These are phyloP conservation scores for Pampus argenteus DNA, from an alignment of 2,797 vertebrate species.

Conservation along the genomic window DNA sequence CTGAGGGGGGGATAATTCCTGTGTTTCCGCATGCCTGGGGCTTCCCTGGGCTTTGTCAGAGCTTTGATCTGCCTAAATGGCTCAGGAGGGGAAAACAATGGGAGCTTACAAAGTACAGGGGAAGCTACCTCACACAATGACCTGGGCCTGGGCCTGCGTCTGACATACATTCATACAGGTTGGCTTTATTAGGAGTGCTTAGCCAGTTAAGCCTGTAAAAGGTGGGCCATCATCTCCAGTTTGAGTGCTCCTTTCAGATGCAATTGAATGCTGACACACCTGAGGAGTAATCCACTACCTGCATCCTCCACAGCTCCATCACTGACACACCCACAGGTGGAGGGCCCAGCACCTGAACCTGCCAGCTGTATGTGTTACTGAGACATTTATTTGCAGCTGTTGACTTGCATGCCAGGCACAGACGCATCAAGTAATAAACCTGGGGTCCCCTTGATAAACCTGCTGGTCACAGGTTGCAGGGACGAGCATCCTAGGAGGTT, in stretches of 20 bases:
- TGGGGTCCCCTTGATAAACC: constrained; percentile 80
- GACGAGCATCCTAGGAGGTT: constrained; percentile 45
- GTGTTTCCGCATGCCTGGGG: constrained; percentile 79
- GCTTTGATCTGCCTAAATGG: constrained; percentile 86
- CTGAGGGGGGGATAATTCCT: constrained; percentile 69
- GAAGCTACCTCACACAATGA: constrained; percentile 84
- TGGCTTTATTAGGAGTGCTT: constrained; percentile 77
- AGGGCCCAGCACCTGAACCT: constrained; percentile 34
- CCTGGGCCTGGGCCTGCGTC: constrained; percentile 62
- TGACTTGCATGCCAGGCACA: constrained; percentile 62
- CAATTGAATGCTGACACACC: constrained; percentile 74
- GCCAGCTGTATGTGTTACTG: background rate
- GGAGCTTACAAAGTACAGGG: constrained; percentile 77
- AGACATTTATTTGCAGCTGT: constrained; percentile 28
- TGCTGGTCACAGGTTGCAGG: constrained; percentile 77
- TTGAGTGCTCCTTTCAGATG: constrained; percentile 74
- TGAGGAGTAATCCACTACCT: constrained; percentile 70
- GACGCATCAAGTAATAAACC: constrained; percentile 84
- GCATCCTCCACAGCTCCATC: constrained; percentile 34
- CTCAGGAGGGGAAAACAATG: constrained; percentile 79
- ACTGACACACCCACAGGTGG: constrained; percentile 63
- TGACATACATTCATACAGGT: constrained; percentile 75
- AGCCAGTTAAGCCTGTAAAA: constrained; percentile 81
- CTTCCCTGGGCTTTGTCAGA: constrained; percentile 82
- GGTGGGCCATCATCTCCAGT: constrained; percentile 73